phyloP scores from a whole-genome alignment of 2,888 invertebrate genomes.

The Hirtodrosophila alboralis region DNA sequence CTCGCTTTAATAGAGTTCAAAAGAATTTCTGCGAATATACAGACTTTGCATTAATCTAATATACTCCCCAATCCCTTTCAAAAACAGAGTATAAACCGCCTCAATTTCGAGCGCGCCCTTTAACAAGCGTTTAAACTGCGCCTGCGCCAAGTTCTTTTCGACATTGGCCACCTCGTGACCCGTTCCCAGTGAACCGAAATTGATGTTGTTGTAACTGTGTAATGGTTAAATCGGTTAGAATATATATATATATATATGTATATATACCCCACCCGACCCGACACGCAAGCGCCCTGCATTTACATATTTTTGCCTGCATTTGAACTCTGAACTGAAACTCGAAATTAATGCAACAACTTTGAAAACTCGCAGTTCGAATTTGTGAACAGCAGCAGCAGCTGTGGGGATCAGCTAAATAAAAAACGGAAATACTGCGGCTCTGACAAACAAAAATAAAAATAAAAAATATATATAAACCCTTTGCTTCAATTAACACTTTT shows the following conservation, averaged over 20 bases:
- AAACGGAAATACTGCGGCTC: constrained; percentile 60
- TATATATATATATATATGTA: no score
- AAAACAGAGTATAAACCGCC: no score
- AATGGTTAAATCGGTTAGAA: constrained; percentile 74
- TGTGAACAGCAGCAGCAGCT: constrained; percentile 13
- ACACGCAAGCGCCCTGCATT: constrained; percentile 78
- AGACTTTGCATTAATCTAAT: no score
- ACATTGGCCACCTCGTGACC: constrained; percentile 61
- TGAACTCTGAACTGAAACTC: constrained; percentile 69
- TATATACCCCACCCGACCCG: constrained; percentile 46
- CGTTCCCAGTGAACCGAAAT: constrained; percentile 65
- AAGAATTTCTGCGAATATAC: no score
- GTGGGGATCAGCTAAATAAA: constrained; percentile 26
- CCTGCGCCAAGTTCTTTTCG: constrained; percentile 5
- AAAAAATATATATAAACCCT: no score
- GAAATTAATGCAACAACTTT: constrained; percentile 37
- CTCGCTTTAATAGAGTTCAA: no score
- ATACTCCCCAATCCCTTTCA: no score
- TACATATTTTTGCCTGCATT: constrained; percentile 77
- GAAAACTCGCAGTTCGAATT: constrained; percentile 14
- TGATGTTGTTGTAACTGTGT: constrained; percentile 64
- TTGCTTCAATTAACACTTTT: constrained; percentile 77
- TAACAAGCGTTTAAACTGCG: constrained; percentile 75
- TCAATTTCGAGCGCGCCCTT: constrained; percentile 75
- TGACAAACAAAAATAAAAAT: constrained; percentile 42